phyloP scores from a whole-genome alignment of 2,888 invertebrate species.

The Hofmannophila pseudospretella region DNA sequence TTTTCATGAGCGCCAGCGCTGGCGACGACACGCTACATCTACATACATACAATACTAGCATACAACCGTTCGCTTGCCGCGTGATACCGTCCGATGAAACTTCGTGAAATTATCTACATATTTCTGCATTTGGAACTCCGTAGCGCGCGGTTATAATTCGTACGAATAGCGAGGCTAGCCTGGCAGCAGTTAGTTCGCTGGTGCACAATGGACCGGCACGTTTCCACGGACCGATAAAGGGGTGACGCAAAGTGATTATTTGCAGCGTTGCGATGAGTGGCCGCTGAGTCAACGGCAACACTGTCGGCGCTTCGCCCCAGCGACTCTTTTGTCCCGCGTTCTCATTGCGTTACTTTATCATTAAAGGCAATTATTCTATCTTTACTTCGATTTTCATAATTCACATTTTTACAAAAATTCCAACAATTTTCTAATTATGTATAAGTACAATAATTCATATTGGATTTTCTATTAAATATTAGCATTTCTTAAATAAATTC shows the following conservation, averaged over 20 bases:
- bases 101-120: constrained; percentile 51
- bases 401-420: not conserved
- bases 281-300: constrained; percentile 65
- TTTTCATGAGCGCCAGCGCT: constrained; percentile 76
- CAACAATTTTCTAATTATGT: constrained; percentile 2
- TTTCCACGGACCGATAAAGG: constrained; percentile 66
- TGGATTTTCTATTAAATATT: too few relatives aligned
- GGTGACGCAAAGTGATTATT: constrained; percentile 76
- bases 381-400: not conserved
- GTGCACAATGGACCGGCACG: constrained; percentile 56
- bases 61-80: constrained; percentile 43
- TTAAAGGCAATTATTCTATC: constrained; percentile 10
- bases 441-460: too few relatives aligned
- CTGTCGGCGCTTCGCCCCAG: constrained; percentile 24
- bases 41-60: constrained; percentile 28
- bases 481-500: too few relatives aligned
- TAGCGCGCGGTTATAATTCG: constrained; percentile 42
- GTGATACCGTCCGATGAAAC: constrained; percentile 49
- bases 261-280: constrained; percentile 73
- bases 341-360: constrained; percentile 20
- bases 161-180: constrained; percentile 31
- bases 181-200: constrained; percentile 21
- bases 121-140: constrained; percentile 53
- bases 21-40: constrained; percentile 56
- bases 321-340: constrained; percentile 28